phyloP scores from a whole-genome alignment of 2,797 vertebrate species.

The Agapornis canus region DNA sequence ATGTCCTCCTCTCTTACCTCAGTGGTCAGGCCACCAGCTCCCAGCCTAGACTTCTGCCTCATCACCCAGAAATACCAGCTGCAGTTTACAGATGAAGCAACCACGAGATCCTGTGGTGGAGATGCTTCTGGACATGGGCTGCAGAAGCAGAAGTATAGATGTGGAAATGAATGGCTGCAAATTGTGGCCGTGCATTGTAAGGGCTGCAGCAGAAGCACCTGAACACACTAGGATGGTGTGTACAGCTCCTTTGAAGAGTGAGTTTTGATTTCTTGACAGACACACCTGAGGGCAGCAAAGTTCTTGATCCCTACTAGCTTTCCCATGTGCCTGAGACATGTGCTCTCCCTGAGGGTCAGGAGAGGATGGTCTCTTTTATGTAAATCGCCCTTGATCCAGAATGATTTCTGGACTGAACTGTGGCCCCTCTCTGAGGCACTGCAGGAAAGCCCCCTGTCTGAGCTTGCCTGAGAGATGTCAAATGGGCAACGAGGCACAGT shows the following conservation, averaged over 20 bases:
- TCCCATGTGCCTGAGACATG: accelerated
- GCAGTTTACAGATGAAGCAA: neutral
- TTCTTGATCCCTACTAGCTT: neutral
- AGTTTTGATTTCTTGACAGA: neutral
- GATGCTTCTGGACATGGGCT: accelerated
- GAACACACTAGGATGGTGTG: neutral
- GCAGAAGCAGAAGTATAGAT: neutral
- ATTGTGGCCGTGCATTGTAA: neutral
- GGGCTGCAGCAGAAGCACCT: neutral
- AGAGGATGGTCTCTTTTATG: neutral
- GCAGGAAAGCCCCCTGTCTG: neutral
- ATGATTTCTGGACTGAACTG: neutral
- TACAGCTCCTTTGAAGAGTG: accelerated
- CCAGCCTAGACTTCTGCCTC: neutral
- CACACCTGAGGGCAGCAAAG: neutral
- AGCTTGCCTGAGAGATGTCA: accelerated
- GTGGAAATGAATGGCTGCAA: neutral
- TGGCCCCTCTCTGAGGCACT: neutral
- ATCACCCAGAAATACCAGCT: neutral
- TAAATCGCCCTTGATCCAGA: neutral
- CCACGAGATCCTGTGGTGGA: neutral
- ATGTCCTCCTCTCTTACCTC: accelerated
- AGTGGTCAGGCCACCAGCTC: neutral
- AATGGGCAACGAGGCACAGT: neutral
- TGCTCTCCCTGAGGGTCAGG: no score